phyloP scores from a whole-genome alignment of 2,888 invertebrate species.

The Arge pagana region DNA sequence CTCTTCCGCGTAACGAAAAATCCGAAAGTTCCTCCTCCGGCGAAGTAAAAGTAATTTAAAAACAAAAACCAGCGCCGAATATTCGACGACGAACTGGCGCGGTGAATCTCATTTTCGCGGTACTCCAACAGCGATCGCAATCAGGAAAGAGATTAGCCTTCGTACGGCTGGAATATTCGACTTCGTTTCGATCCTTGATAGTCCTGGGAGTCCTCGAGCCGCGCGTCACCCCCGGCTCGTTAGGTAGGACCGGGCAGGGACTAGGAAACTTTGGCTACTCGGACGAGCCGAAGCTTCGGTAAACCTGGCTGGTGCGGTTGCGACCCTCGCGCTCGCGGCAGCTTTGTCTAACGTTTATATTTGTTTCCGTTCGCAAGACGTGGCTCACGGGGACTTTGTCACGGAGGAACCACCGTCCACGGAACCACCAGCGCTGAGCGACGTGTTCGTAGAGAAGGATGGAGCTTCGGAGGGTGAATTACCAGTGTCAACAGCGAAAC shows the following conservation, averaged over 20 bases:
- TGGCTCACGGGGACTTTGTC: slow-evolving; percentile 76
- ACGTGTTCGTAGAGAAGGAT: slow-evolving; percentile 58
- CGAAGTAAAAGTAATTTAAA: no score
- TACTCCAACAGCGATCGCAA: no score
- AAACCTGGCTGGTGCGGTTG: slow-evolving; percentile 18
- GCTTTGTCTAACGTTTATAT: slow-evolving; percentile 18
- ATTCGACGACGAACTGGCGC: no score
- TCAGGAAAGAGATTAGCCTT: no score
- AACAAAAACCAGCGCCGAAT: no score
- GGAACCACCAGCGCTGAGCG: slow-evolving; percentile 60
- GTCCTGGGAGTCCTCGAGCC: no score
- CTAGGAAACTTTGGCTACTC: slow-evolving; percentile 29
- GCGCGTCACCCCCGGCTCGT: no score
- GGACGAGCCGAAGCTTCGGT: slow-evolving; percentile 22
- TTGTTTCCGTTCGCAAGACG: slow-evolving; percentile 57
- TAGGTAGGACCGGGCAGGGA: slow-evolving; percentile 28
- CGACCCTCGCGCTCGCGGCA: slow-evolving; percentile 20
- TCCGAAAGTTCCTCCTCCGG: no score
- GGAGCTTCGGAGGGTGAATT: slow-evolving; percentile 58
- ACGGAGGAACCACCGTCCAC: slow-evolving; percentile 67
- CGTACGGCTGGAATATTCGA: no score
- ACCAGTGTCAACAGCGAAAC: slow-evolving; percentile 70
- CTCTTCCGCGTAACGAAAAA: no score
- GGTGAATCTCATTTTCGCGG: no score
- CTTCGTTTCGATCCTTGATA: no score